phyloP scores from a whole-genome alignment of 2,888 invertebrate species.

The Netelia virgata region DNA sequence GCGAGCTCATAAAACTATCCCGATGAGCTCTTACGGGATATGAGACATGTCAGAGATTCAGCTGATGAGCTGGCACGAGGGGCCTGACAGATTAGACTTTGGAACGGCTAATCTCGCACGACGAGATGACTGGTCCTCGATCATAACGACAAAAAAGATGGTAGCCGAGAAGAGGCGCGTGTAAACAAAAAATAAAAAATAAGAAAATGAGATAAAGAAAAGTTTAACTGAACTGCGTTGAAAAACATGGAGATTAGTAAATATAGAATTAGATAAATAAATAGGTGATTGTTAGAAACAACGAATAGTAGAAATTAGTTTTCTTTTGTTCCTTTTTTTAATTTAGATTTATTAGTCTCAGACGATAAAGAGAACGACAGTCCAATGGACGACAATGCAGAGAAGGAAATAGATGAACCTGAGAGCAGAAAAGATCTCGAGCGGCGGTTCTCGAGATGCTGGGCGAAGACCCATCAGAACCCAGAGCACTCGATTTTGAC shows the following conservation, averaged over 20 bases:
- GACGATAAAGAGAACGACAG: neutral
- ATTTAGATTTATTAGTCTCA: neutral
- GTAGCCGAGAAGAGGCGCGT: neutral
- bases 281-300: too few relatives aligned
- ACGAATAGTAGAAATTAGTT: too few relatives aligned
- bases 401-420: neutral
- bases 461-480: too few relatives aligned
- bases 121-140: neutral
- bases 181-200: neutral
- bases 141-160: neutral
- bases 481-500: too few relatives aligned
- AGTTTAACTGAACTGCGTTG: too few relatives aligned
- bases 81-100: constrained; percentile 28
- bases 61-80: constrained; percentile 37
- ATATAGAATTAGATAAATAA: too few relatives aligned
- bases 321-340: neutral
- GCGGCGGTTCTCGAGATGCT: neutral
- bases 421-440: neutral
- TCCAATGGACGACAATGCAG: too few relatives aligned
- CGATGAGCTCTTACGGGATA: constrained; percentile 20
- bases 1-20: constrained; percentile 33
- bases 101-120: too few relatives aligned
- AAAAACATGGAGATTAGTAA: too few relatives aligned
- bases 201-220: neutral
- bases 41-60: constrained; percentile 34